Evolutionary conservation across 37 sponge, comb jelly and placozoan species (phyloP), one percentile per base, ranked within the genome.

Genomic region (Chondrosia reniformis): DNA sequence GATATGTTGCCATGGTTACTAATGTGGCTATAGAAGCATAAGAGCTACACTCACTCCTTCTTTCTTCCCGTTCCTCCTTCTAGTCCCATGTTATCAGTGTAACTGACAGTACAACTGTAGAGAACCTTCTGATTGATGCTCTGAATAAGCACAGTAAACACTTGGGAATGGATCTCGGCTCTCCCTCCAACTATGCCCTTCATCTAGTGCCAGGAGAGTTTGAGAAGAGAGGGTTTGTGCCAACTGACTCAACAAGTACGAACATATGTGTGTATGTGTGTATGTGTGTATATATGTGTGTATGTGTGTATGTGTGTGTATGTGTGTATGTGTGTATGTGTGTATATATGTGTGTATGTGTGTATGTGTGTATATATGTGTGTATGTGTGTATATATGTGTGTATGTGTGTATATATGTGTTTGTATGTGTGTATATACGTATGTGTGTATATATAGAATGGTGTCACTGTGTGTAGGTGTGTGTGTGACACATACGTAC

Each of bases 161-260:
- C 44, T n/a, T 34, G 72, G 19, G 22, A 2, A 1, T 12, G 1
- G 3, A 13, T n/a, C 39, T 69, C 5, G 72, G 42, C 2, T 7
- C 38, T 13, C 4, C 25, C 2, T 36, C 38, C n/a, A 21, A 44
- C 15, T 69, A 38, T 69, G 43, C 1, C 3, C n/a, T 69, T 1
- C 44, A 69, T 40, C n/a, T 69, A 24, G 43, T 69, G 41, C 72
- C 72, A 15, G 42, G 42, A 25, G 72, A 69, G 36, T 69, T 13
- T 25, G 40, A 69, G 4, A 19, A 69, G 42, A 69, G 42, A 44
- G 42, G 42, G 9, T 69, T 69, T 25, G 2, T 69, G n/a, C 72
- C 72, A 69, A 19, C 13, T 2, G 72, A 34, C 42, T 69, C 72
- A 24, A 69, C 72, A 40, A 69, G 72, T 69, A 40, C 4, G 72